Conservation (phyloP, 2,888 invertebrate species). For the Torymus aiolomorphi region DNA sequence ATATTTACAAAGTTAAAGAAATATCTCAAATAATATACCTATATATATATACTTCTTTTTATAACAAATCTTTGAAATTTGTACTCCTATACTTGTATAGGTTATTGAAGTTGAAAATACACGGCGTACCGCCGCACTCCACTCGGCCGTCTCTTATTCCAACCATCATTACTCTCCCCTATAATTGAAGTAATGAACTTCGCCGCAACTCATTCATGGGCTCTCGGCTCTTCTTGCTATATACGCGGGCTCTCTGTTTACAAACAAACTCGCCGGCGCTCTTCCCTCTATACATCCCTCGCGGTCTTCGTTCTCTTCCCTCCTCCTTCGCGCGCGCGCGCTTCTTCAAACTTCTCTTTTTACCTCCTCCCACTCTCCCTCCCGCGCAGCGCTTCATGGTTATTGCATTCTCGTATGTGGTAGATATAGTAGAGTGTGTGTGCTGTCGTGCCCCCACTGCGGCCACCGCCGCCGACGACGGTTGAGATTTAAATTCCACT, state of each 20-base stretch:
- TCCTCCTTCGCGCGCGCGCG: neutral
- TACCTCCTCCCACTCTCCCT: conserved; percentile 12
- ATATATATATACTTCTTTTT: too few species aligned
- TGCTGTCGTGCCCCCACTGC: conserved; percentile 58
- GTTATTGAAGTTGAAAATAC: too few species aligned
- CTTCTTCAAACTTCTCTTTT: neutral
- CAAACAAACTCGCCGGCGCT: conserved; percentile 42
- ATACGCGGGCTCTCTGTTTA: conserved; percentile 40
- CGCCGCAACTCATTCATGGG: neutral
- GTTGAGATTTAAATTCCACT: conserved; percentile 75
- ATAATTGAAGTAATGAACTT: neutral
- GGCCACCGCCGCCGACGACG: conserved; percentile 70
- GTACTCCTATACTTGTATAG: too few species aligned
- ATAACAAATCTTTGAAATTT: too few species aligned
- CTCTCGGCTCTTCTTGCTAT: neutral
- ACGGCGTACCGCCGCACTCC: too few species aligned
- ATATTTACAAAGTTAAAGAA: too few species aligned
- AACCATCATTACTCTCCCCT: too few species aligned
- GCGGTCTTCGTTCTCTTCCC: neutral
- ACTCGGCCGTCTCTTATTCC: too few species aligned
- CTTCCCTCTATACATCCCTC: neutral
- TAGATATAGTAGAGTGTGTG: neutral
- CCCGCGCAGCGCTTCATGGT: too few species aligned
- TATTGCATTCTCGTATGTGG: too few species aligned
- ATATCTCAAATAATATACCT: too few species aligned